phyloP scores from a whole-genome alignment of 2,888 invertebrate genomes.

The Brachyptera risi region DNA sequence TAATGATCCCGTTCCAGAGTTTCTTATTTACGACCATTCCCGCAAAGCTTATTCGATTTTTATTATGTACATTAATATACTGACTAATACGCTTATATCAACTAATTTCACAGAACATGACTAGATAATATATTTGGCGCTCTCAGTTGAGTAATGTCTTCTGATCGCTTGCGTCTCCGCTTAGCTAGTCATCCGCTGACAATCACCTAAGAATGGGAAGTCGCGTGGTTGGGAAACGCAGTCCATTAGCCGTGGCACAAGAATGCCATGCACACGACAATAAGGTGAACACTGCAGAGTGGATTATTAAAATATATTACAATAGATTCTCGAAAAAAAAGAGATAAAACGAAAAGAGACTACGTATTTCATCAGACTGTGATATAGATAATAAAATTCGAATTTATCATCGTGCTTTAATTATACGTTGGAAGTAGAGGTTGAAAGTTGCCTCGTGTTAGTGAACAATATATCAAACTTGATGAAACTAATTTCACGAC shows the following conservation, averaged over 20 bases:
- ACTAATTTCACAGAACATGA: too few relatives aligned
- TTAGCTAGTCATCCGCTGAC: background rate
- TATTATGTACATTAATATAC: too few relatives aligned
- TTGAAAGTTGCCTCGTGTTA: too few relatives aligned
- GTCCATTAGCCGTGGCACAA: background rate
- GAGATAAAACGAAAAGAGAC: background rate
- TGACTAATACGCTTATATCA: too few relatives aligned
- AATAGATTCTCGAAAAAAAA: background rate
- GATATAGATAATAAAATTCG: background rate
- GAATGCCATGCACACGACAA: conserved; percentile 9
- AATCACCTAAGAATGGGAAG: conserved; percentile 3
- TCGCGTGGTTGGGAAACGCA: background rate
- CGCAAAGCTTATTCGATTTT: too few relatives aligned
- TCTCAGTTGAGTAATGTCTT: background rate
- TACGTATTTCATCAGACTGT: background rate
- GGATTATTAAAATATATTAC: conserved; percentile 2
- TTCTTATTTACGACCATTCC: too few relatives aligned
- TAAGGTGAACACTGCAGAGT: background rate
- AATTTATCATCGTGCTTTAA: too few relatives aligned
- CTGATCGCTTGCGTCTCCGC: background rate
- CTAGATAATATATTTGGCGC: too few relatives aligned
- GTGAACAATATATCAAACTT: too few relatives aligned
- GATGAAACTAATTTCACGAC: too few relatives aligned
- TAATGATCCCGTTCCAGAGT: too few relatives aligned
- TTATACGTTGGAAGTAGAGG: too few relatives aligned